Base-by-base conservation (phyloP, 2,113 vertebrate genomes). In the Odontophorus gujanensis region DNA sequence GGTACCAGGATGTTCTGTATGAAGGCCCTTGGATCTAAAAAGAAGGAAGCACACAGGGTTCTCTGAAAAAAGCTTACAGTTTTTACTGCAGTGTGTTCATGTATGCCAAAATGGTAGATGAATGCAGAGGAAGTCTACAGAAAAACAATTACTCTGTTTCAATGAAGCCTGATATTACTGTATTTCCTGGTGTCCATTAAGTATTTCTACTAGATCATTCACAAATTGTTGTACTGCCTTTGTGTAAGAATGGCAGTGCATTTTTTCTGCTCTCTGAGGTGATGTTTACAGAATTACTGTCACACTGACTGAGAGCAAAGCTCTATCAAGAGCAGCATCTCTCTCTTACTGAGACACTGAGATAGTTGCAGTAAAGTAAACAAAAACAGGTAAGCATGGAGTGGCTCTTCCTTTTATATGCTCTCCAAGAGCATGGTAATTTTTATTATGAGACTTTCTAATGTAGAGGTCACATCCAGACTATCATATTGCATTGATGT, bases 21-120 rank as follows among this genome's bases (percentile, higher is more conserved):
- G 62, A 57, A 68, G 18, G 24, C 53, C 30, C 7, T 59, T 28
- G 25, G 11, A 9, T 79, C 38, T 55, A 42, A 87, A 45, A 19
- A 51, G 50, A 50, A 50, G 0, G 1, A 40, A 34, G 6, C 12
- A 32, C 1, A 2, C 2, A 11, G 63, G 13, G 32, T 2, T 22
- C 13, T 45, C 45, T 78, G 36, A 55, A 42, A 30, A 53, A 66
- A 81, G 8, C 24, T 38, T 26, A 11, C 3, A 8, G 18, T 3
- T 88, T 83, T 85, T 17, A 7, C 10, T n/a, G 7, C 68, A 21
- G 5, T 36, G 16, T n/a, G 38, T 55, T 45, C 80, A 7, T 45
- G 4, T 38, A 2, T 26, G 13, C 36, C 32, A 42, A 77, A 32
- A 32, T 30, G 19, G 36, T 5, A 57, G 22, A 34, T 81, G 40